A percentile compares a stretch with the other conserved stretches of the same genome.
Conservation (phyloP, 2,797 vertebrate genomes). For the Menidia menidia region DNA sequence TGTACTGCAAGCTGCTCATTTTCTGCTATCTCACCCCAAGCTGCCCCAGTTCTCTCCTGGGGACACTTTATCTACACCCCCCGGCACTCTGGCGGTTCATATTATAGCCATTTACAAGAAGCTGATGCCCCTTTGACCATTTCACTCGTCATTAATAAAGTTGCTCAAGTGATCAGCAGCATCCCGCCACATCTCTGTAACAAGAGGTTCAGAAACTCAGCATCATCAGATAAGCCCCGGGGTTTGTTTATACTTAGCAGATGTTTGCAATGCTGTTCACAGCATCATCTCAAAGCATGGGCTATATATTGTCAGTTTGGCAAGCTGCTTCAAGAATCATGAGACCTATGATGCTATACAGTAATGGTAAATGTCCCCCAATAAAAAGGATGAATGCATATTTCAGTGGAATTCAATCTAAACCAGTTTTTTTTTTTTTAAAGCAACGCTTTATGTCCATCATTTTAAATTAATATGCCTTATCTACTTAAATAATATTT, state of each 20-base stretch:
- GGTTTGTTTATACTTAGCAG: conserved; percentile 26
- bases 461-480: too few relatives aligned
- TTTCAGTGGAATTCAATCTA: too few relatives aligned
- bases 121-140: conserved; percentile 65
- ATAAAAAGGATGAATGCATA: not conserved
- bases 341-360: not conserved
- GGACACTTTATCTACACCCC: conserved; percentile 59
- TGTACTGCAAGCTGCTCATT: conserved; percentile 46
- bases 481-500: not conserved
- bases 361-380: not conserved
- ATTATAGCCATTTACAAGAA: conserved; percentile 63
- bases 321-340: not conserved
- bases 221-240: conserved; percentile 34
- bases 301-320: not conserved
- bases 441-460: not conserved
- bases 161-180: conserved; percentile 52
- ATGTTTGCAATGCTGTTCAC: conserved; percentile 27
- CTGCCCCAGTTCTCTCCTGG: conserved; percentile 38
- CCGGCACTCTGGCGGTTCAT: conserved; percentile 46
- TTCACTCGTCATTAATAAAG: conserved; percentile 64
- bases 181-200: conserved; percentile 35
- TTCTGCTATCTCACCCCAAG: conserved; percentile 32
- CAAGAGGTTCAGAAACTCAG: conserved; percentile 33
- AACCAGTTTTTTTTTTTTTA: too few relatives aligned
- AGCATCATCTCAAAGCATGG: not conserved